Base-by-base conservation (phyloP, 2,113 vertebrate genomes). In the Lampris megalopsis region DNA sequence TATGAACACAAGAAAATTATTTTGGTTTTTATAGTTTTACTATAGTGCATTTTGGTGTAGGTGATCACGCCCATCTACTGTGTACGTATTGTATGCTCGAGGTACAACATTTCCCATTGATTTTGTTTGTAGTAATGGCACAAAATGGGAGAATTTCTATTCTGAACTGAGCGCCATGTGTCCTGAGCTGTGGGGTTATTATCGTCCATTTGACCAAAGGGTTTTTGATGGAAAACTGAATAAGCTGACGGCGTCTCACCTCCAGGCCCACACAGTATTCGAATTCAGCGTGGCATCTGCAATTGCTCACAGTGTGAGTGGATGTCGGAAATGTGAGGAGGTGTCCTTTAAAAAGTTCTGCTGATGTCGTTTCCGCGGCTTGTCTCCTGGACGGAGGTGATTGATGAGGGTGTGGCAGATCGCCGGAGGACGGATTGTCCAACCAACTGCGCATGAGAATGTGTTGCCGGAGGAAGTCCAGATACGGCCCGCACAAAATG, bases 351-450 rank as follows among this genome's bases (percentile, higher is more conserved):
- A 62, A 77, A 77, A 79, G 65, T 82, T 89, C 75, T 0, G 38
- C n/a, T 3, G 9, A 59, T 80, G 68, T 63, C 5, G 43, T 57
- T 58, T 60, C 2, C 13, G 64, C 74, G 64, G 35, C 2, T 40
- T 1, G 9, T 74, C 82, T 63, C 57, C 81, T 66, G 57, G 66
- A 9, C 37, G 42, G 71, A 9, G 79, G 68, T 79, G 89, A 90
- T 86, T 75, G 88, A 92, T 89, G 86, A 76, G 66, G 71, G 63
- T 9, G 63, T 68, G 79, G 67, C 69, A 10, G 13, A 35, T 50
- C 1, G 2, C 67, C 63, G 82, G 80, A 81, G 87, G 84, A 82
- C 65, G 68, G 49, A 8, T 74, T 3, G 49, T 40, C 57, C 2
- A 41, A 45, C 48, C 35, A 38, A 49, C 45, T 49, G 60, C 47